Percentiles rank a stretch among this genome's conserved stretches.
Conservation (phyloP, 2,113 vertebrate species). For the Centropus unirufus region DNA sequence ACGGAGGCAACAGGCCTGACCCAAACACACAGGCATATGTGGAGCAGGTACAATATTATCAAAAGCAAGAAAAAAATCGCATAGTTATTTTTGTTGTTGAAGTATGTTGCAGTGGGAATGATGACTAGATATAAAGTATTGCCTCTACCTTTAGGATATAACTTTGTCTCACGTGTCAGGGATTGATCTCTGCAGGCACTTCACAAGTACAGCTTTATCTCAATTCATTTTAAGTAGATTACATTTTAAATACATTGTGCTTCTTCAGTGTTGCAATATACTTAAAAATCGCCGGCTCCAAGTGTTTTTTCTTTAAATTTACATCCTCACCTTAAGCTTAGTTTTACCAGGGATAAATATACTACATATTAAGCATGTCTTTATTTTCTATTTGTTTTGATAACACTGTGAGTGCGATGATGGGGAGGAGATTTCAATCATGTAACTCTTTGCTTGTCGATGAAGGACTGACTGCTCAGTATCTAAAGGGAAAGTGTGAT, state of each 20-base stretch:
- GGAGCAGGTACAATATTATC: not conserved
- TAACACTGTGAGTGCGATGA: not conserved
- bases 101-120: not conserved
- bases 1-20: not conserved
- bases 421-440: not conserved
- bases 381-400: not conserved
- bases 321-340: not conserved
- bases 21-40: not conserved
- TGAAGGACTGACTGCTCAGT: not conserved
- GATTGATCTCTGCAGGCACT: not conserved
- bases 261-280: not conserved
- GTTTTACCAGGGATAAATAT: not conserved
- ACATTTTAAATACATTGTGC: not conserved
- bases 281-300: not conserved
- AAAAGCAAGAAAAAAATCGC: not conserved
- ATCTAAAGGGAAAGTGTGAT: not conserved
- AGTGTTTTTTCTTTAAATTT: not conserved
- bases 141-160: not conserved
- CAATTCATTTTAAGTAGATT: not conserved
- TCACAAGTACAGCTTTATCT: not conserved
- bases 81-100: not conserved
- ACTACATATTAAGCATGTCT: not conserved
- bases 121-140: not conserved
- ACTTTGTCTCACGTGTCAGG: not conserved
- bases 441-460: not conserved